These are phyloP conservation scores for Mugil cephalus DNA, from an alignment of 2,113 vertebrate genomes.

Conservation along the genomic window DNA sequence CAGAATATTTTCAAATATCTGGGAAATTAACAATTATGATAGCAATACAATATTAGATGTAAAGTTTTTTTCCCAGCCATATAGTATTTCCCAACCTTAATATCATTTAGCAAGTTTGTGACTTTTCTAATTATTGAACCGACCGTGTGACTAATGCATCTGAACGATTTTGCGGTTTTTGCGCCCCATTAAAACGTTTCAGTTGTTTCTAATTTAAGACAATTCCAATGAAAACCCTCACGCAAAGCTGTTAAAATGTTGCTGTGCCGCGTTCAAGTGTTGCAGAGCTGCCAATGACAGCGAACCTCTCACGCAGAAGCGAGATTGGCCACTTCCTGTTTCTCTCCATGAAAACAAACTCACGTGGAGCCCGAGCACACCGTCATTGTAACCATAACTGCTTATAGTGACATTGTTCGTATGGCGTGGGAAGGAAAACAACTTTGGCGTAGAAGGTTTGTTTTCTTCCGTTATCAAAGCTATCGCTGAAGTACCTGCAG, in stretches of 20 bases:
- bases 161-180: neutral
- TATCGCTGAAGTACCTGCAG: neutral
- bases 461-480: slow-evolving; percentile 26
- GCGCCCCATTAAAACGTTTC: neutral
- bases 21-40: neutral
- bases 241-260: neutral
- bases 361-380: slow-evolving; percentile 75
- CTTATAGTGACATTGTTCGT: too few relatives aligned
- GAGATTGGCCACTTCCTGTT: slow-evolving; percentile 74
- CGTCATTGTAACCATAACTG: slow-evolving; percentile 32
- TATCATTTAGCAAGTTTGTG: neutral
- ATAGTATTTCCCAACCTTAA: neutral
- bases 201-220: neutral
- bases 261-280: slow-evolving; percentile 7
- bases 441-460: neutral
- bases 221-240: neutral
- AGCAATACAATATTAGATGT: neutral
- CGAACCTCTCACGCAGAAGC: slow-evolving; percentile 24
- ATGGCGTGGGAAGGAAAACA: neutral
- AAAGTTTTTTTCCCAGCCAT: too few relatives aligned
- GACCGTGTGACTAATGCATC: neutral
- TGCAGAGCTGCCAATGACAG: neutral
- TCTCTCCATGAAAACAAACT: slow-evolving; percentile 82
- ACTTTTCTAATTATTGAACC: neutral
- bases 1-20: neutral